Evolutionary conservation across 2,888 invertebrate genomes (phyloP).

Genomic region (Cybosia mesomella): DNA sequence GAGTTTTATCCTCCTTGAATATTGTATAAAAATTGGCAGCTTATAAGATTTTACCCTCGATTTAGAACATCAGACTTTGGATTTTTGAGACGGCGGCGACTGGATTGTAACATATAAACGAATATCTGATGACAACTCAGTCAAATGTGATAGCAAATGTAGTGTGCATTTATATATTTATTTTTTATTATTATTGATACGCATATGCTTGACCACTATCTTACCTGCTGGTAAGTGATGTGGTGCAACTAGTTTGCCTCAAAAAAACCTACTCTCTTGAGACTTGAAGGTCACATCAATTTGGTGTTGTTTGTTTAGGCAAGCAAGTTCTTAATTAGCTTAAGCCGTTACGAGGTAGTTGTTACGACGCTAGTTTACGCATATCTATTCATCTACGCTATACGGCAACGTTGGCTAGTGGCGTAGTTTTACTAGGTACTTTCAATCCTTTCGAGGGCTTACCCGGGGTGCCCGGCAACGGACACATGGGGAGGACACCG

Average conservation of each 20-base stretch:
- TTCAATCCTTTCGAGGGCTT: too few species aligned
- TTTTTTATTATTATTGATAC: background rate
- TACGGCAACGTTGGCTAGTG: background rate
- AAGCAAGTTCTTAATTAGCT: background rate
- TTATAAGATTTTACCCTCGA: constrained; percentile 24
- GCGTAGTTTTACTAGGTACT: background rate
- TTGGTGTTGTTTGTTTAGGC: background rate
- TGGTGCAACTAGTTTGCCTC: background rate
- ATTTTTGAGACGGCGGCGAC: constrained; percentile 13
- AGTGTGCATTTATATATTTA: background rate
- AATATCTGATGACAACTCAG: background rate
- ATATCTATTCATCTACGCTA: background rate
- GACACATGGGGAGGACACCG: too few species aligned
- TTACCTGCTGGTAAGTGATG: too few species aligned
- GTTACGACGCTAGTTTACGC: background rate
- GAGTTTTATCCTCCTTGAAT: constrained; percentile 53
- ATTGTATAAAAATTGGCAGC: constrained; percentile 37
- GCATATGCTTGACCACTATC: too few species aligned
- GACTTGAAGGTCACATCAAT: background rate
- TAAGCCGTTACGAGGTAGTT: background rate
- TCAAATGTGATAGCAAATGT: background rate
- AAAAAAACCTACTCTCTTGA: background rate
- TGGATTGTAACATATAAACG: constrained; percentile 4
- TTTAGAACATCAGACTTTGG: constrained; percentile 25
- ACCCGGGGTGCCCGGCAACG: too few species aligned